Evolutionary conservation across 2,797 vertebrate species (phyloP).

Genomic region (Lepilemur ruficaudatus): DNA sequence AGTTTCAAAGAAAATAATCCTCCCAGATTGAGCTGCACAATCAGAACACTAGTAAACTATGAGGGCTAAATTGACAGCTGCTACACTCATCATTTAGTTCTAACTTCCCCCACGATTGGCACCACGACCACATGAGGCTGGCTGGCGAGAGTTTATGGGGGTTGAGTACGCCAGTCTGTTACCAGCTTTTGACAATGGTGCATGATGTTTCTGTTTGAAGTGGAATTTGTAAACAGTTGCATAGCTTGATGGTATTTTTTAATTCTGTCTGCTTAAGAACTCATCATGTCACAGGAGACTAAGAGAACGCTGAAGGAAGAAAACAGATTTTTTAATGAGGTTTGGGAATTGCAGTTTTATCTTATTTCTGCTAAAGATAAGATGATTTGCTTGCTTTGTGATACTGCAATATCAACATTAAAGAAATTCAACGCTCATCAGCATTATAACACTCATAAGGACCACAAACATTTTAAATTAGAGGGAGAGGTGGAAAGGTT

Average conservation of each 20-base stretch:
- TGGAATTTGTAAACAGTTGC: not conserved
- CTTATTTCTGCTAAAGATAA: not conserved
- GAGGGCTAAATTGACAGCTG: not conserved
- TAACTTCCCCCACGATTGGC: not conserved
- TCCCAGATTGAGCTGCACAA: not conserved
- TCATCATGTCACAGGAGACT: not conserved
- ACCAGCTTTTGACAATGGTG: not conserved
- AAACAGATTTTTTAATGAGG: not conserved
- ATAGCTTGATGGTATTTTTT: not conserved
- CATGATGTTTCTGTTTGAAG: not conserved
- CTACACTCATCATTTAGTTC: not conserved
- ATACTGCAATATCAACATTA: not conserved
- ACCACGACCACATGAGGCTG: not conserved
- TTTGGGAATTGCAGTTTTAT: not conserved
- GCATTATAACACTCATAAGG: not conserved
- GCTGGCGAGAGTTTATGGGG: not conserved
- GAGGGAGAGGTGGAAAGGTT: not conserved
- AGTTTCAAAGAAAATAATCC: not conserved
- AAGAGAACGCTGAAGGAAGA: not conserved
- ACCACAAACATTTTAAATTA: not conserved
- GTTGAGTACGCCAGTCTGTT: not conserved
- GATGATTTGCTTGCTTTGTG: not conserved
- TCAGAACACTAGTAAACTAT: not conserved
- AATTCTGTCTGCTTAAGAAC: not conserved
- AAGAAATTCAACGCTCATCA: not conserved